Evolutionary conservation across 2,888 invertebrate genomes (phyloP), one percentile per base, ranked within the genome.

Genomic region (Cancer borealis): DNA sequence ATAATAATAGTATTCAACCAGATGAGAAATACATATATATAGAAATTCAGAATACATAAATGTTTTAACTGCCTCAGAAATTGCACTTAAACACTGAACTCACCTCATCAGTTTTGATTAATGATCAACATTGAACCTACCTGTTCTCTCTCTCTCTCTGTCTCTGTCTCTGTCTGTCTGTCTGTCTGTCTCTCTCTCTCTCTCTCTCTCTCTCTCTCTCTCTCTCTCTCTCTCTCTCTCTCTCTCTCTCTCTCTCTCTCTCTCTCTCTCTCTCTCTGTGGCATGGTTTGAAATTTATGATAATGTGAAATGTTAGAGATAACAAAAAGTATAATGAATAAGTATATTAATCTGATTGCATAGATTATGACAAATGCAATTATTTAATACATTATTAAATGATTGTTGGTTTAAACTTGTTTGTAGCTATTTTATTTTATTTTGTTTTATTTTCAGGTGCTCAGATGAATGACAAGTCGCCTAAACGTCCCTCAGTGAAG

Each of bases 401-500:
- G 45, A 88, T 21, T 88, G 8, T 79, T 26, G 10, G 79, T 21
- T 26, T 79, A 8, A 79, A 30, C 8, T 26, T 84, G 54, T 54
- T 54, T 14, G 0, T 30, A 30, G 8, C 4, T n/a, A 26, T n/a
- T 73, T 26, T 73, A 26, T 26, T n/a, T 3, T 73, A 73, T 3
- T 5, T 4, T n/a, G 4, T n/a, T n/a, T 26, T 73, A n/a, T 87
- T 92, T 39, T 30, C 94, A 95, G 95, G 94, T 79, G 95, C 93
- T 54, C 95, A 94, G 46, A 92, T 93, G 92, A 91, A 90, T 30
- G 95, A 94, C 60, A 95, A 94, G 49, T 92, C 94, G 49, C 92
- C 93, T n/a, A 93, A 92, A 39, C 90, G 95, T 89, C 94, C 95
- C 3, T 95, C 95, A 60, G 95, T 95, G 60, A 95, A 95, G 49